phyloP scores from a whole-genome alignment of 2,797 vertebrate species.

The Zenarchopterus dispar region DNA sequence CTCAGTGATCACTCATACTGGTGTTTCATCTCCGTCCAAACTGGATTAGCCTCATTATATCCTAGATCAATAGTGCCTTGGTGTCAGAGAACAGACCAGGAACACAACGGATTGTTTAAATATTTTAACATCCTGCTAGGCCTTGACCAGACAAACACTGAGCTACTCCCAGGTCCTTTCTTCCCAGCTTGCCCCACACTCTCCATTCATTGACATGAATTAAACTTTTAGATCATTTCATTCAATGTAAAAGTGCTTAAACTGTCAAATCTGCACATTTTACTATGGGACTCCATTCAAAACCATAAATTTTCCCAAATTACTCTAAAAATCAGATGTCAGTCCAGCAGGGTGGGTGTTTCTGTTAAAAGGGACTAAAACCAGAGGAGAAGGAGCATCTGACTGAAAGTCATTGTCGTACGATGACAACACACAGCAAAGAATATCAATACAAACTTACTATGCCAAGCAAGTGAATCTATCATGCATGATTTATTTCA shows the following conservation, averaged over 20 bases:
- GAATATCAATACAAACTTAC: conserved; percentile 7
- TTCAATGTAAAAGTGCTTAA: background rate
- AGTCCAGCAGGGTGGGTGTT: background rate
- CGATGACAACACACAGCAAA: background rate
- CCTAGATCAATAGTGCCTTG: conserved; percentile 43
- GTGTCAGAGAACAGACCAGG: conserved; percentile 10
- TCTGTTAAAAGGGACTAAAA: conserved; percentile 11
- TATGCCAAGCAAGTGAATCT: background rate
- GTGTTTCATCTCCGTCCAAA: conserved; percentile 24
- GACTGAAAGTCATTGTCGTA: conserved; percentile 4
- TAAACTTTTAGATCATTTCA: conserved; percentile 18
- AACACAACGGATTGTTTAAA: conserved; percentile 5
- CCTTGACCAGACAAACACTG: conserved; percentile 5
- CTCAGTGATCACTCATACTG: conserved; percentile 7
- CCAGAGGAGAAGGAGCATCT: background rate
- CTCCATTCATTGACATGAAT: conserved; percentile 4
- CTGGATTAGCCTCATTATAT: conserved; percentile 30
- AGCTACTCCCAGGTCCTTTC: background rate
- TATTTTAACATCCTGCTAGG: conserved; percentile 33
- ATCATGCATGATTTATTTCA: background rate
- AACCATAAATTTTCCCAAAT: too few species aligned
- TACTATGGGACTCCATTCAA: background rate
- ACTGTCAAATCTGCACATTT: too few species aligned
- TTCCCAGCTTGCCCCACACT: background rate
- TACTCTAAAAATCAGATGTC: too few species aligned